Evolutionary conservation across 2,797 vertebrate species (phyloP), one percentile per base, ranked within the genome.

Genomic region (Enteromius trimaculatus): DNA sequence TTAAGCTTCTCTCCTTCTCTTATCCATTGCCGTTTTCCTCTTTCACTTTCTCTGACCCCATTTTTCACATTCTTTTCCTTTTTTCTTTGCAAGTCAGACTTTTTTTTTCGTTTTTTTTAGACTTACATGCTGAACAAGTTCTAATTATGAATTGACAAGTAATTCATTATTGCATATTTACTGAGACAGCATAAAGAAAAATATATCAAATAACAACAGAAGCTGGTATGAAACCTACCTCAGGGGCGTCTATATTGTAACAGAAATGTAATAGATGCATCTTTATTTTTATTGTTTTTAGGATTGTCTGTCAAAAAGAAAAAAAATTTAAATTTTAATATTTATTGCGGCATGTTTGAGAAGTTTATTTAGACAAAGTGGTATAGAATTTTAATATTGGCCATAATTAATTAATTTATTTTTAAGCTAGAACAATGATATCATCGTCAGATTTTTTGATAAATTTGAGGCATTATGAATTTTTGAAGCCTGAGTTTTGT

Each of bases 61-160:
- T 85, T 85, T 80, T 88, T 85, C 71, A 79, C 53, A 26, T 80
- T 81, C 13, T 65, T 78, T 70, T 74, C 2, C 64, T 55, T 70
- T 21, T 31, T 44, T 19, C 13, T 13, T 11, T 66, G 58, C 21
- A 6, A 0, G 49, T 10, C 39, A 31, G 29, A 53, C 70, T 68
- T 29, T 31, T 79, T 44, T 55, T 47, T 39, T 55, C 49, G 47
- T 37, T 23, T 62, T 62, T 29, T 31, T 64, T 3, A 37, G 42
- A 21, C 58, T 6, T 21, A 31, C 19, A 65, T 58, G 8, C 37
- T 8, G 14, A 69, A 75, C 37, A 77, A 37, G 19, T 66, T 9
- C n/a, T 29, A 49, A 26, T 64, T 34, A 37, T 37, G 19, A 65
- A 4, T 64, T 49, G 29, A 74, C 26, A 16, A 19, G 11, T 31